These are phyloP conservation scores for Theodoxus fluviatilis DNA, from an alignment of 2,888 invertebrate genomes.

Conservation along the genomic window DNA sequence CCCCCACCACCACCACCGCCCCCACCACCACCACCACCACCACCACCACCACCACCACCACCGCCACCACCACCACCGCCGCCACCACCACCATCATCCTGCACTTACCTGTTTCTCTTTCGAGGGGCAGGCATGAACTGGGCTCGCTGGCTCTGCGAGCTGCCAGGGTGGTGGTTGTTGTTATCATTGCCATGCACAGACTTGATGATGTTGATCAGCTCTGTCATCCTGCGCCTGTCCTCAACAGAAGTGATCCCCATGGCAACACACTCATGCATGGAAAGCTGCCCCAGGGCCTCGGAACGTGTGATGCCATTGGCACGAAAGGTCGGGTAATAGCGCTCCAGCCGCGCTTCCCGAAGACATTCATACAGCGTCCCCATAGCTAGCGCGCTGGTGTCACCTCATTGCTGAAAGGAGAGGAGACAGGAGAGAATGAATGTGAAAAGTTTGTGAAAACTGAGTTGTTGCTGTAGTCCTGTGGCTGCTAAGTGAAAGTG, in stretches of 20 bases:
- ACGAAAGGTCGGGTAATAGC: constrained; percentile 58
- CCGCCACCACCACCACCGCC: no score
- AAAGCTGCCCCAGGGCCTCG: constrained; percentile 53
- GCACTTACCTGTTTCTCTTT: no score
- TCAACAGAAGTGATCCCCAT: constrained; percentile 56
- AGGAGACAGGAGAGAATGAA: not conserved
- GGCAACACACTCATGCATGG: constrained; percentile 53
- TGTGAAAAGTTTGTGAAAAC: not conserved
- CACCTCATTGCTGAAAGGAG: not conserved
- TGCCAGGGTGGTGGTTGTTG: no score
- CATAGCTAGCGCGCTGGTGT: constrained; percentile 34
- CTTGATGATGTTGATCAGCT: constrained; percentile 59
- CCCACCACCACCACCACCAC: not conserved
- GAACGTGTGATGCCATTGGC: constrained; percentile 57
- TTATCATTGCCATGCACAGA: constrained; percentile 55
- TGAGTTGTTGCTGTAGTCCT: no score
- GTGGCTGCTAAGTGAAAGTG: no score
- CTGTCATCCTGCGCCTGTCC: constrained; percentile 55
- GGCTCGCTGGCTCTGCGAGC: no score
- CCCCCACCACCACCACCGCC: not conserved
- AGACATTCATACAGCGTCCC: constrained; percentile 57
- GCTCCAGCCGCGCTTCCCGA: constrained; percentile 58
- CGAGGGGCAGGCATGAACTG: no score
- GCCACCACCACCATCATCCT: no score
- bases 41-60: not conserved